These are phyloP conservation scores for Ethmia dodecea DNA, from an alignment of 2,888 invertebrate genomes.

Conservation along the genomic window DNA sequence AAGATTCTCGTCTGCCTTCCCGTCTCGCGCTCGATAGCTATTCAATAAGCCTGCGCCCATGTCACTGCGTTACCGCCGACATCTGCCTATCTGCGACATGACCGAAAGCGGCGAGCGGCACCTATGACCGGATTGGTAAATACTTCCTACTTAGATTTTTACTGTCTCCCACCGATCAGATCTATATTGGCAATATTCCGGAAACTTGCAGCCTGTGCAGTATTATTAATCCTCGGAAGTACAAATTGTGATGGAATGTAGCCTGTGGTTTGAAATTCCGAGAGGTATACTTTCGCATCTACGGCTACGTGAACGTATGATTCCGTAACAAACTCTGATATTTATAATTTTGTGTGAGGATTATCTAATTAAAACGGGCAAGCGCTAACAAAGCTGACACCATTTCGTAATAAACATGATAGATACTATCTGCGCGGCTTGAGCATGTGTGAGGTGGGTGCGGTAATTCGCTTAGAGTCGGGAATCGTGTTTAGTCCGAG, in stretches of 20 bases:
- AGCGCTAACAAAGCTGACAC: too few species aligned
- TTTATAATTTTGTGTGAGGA: too few species aligned
- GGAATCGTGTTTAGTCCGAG: constrained; percentile 48
- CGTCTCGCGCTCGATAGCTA: constrained; percentile 30
- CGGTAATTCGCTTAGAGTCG: constrained; percentile 48
- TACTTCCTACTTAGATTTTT: constrained; percentile 30
- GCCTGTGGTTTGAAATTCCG: too few species aligned
- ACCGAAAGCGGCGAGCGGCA: constrained; percentile 5
- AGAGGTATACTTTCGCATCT: too few species aligned
- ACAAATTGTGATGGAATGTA: too few species aligned
- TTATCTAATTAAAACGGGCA: too few species aligned
- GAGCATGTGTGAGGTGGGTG: constrained; percentile 25
- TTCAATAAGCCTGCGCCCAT: constrained; percentile 37
- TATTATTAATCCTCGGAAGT: too few species aligned
- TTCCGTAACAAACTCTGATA: too few species aligned
- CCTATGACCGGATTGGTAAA: constrained; percentile 22
- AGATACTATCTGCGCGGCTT: constrained; percentile 2
- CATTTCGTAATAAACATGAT: too few species aligned
- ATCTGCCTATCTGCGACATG: background rate
- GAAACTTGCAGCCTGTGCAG: constrained; percentile 20
- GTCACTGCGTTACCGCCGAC: constrained; percentile 28
- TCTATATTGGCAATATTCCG: constrained; percentile 34
- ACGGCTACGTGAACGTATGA: too few species aligned
- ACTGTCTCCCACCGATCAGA: constrained; percentile 30
- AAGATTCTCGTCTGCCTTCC: constrained; percentile 30